These are phyloP conservation scores for Dipodomys spectabilis DNA, from an alignment of 2,113 vertebrate species.

Conservation along the genomic window DNA sequence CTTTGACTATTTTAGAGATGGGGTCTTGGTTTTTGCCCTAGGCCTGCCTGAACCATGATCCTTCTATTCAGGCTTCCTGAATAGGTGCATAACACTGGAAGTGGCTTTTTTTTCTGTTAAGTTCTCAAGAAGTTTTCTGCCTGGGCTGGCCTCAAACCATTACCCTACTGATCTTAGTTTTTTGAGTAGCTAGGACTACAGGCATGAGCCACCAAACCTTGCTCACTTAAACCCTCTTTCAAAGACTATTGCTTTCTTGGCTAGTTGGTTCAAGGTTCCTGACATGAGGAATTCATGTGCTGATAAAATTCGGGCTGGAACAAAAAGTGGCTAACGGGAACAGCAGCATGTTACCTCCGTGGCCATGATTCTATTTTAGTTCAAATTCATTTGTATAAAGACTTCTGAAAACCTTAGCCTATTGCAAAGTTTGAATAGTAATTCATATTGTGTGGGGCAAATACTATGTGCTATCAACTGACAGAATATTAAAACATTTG, in stretches of 20 bases:
- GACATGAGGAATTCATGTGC: not conserved
- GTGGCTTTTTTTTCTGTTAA: no score
- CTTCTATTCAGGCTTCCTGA: no score
- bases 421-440: not conserved
- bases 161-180: no score
- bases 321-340: not conserved
- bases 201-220: no score
- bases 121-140: no score
- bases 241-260: not conserved
- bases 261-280: not conserved
- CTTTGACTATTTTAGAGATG: no score
- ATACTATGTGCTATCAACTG: not conserved
- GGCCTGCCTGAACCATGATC: no score
- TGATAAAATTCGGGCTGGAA: not conserved
- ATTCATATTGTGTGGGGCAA: not conserved
- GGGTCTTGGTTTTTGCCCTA: no score
- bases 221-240: no score
- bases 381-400: not conserved
- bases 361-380: not conserved
- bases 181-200: no score
- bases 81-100: no score
- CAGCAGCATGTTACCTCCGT: not conserved
- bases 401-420: constrained; percentile 1
- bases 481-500: not conserved
- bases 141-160: no score